Evolutionary conservation across 2,113 vertebrate species (phyloP), one percentile per base, ranked within the genome.

Genomic region (Sceloporus undulatus): DNA sequence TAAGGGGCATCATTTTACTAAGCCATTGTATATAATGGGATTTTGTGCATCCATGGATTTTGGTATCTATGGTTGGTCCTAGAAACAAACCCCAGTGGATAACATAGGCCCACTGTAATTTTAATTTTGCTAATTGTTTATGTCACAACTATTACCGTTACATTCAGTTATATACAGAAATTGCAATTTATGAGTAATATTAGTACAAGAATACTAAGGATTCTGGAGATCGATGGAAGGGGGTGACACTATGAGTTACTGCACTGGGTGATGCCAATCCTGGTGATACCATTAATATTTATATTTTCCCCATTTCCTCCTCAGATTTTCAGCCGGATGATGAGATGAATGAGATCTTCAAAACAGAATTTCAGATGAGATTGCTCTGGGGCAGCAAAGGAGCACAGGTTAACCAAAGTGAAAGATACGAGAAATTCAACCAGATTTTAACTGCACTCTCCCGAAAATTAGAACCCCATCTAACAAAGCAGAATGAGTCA

Each of bases 371-470:
- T 95, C 98, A 99, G 94, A 97, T 99, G 95, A 96, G 98, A 91
- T 93, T 99, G 95, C 96, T 99, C 4, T 99, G 99, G 99, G 99
- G 99, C 87, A 99, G 98, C 93, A 98, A 98, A 89, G 99, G 98
- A 48, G 98, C 98, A 0, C 93, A 98, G 9, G 98, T 99, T 85
- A 98, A 98, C 95, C 98, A 99, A 92, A 96, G 94, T 0, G 98
- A 99, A 90, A 96, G 99, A 95, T 98, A 98, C 0, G 96, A 97
- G 93, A 99, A 99, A 91, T 99, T 99, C 96, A 98, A 91, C 94
- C 98, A 98, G 96, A 99, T 99, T 94, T 97, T 99, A 94, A 99
- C 97, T 0, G 99, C 98, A 19, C 96, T 99, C 92, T 99, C 99
- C 68, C 96, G 98, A 88, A 99, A 99, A 97, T 93, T 99, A 91